Percentiles rank a stretch among this genome's conserved stretches.
phyloP scores from a whole-genome alignment of 2,888 invertebrate genomes.

The Eustalomyia histrio region DNA sequence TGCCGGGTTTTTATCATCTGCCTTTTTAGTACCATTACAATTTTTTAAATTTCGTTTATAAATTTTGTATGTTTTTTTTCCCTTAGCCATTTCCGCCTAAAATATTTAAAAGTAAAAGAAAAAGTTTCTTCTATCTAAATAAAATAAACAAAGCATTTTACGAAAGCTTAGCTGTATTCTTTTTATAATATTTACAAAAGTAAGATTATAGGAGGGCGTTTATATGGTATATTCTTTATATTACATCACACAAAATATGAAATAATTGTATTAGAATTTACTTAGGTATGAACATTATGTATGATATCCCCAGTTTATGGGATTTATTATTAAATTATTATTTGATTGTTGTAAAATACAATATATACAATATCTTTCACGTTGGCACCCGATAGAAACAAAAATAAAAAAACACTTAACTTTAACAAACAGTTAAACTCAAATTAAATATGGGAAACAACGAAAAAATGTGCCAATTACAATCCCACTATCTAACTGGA shows the following conservation, averaged over 20 bases:
- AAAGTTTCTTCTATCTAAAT: constrained; percentile 38
- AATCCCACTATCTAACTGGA: too few species aligned
- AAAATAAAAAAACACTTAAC: background rate
- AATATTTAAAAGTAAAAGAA: constrained; percentile 12
- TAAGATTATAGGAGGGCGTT: background rate
- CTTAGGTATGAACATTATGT: too few species aligned
- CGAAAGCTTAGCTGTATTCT: background rate
- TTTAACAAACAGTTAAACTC: too few species aligned
- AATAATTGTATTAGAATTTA: background rate
- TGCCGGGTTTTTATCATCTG: too few species aligned
- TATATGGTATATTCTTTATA: background rate
- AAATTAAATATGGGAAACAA: too few species aligned
- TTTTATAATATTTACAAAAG: too few species aligned
- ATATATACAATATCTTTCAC: background rate
- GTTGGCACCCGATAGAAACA: background rate
- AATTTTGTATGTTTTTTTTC: too few species aligned
- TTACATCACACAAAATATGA: background rate
- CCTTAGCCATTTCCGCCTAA: background rate
- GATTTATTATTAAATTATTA: constrained; percentile 24
- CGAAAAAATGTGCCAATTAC: too few species aligned
- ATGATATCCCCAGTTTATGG: constrained; percentile 3
- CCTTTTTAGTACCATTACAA: too few species aligned
- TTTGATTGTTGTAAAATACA: constrained; percentile 17
- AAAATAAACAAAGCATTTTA: constrained; percentile 23
- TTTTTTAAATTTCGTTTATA: too few species aligned